Evolutionary conservation across 2,888 invertebrate species (phyloP).

Genomic region (Ommatoiulus sabulosus): DNA sequence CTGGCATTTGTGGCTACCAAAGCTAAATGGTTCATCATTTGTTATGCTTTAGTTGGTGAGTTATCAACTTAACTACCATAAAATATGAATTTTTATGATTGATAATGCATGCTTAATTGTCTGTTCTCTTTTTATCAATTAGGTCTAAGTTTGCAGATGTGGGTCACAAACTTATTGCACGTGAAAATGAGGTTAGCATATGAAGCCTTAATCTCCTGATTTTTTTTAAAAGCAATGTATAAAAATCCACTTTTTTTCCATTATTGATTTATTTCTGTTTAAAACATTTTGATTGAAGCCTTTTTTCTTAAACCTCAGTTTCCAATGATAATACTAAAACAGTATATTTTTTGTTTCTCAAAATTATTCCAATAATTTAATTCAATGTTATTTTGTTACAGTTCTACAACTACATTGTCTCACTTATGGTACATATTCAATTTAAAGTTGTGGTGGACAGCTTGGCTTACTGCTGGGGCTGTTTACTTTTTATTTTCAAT

Average conservation of each 20-base stretch:
- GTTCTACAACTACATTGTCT: background rate
- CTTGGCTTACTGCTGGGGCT: conserved; percentile 55
- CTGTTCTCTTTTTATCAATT: background rate
- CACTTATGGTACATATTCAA: conserved; percentile 52
- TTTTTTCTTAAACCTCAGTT: no score
- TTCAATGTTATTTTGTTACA: no score
- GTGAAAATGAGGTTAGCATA: conserved; percentile 28
- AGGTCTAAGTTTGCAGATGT: conserved; percentile 50
- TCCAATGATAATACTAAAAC: no score
- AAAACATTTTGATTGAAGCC: no score
- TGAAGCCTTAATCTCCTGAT: no score
- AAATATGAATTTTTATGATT: conserved; percentile 7
- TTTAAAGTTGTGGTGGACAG: conserved; percentile 57
- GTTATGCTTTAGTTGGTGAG: conserved; percentile 53
- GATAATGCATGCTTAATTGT: background rate
- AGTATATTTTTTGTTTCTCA: no score
- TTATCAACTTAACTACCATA: background rate
- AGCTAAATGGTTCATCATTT: conserved; percentile 50
- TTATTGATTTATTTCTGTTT: no score
- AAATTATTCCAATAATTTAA: no score
- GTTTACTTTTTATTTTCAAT: conserved; percentile 51
- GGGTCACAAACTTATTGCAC: conserved; percentile 37
- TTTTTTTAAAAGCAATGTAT: no score
- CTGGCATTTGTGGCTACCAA: background rate
- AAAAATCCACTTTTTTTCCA: no score